Evolutionary conservation across 2,888 invertebrate genomes (phyloP).

Genomic region (Lasius fuliginosus): DNA sequence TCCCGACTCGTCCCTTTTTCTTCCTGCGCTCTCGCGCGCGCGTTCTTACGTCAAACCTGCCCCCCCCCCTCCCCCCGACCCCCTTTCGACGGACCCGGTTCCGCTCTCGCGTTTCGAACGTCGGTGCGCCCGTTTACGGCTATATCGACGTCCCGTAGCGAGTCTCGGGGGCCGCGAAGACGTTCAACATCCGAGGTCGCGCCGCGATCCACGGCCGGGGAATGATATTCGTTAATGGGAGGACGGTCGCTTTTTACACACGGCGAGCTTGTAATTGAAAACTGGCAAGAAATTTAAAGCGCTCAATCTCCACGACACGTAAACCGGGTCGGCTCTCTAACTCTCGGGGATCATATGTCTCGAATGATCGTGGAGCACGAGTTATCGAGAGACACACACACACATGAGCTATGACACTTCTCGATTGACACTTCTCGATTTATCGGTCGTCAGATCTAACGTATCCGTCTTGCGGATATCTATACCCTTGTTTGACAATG

Average conservation of each 20-base stretch:
- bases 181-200: conserved; percentile 48
- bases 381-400: not conserved
- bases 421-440: conserved; percentile 24
- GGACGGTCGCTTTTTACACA: conserved; percentile 31
- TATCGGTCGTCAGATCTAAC: conserved; percentile 12
- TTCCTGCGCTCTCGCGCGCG: conserved; percentile 31
- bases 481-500: conserved; percentile 27
- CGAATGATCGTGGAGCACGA: not conserved
- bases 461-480: conserved; percentile 30
- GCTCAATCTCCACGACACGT: conserved; percentile 36
- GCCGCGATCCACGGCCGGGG: conserved; percentile 6
- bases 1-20: conserved; percentile 61
- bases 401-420: conserved; percentile 13
- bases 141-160: conserved; percentile 68
- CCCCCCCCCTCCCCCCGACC: not conserved
- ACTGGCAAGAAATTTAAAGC: conserved; percentile 29
- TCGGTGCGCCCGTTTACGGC: conserved; percentile 61
- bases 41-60: conserved; percentile 29
- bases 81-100: conserved; percentile 20
- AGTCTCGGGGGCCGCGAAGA: conserved; percentile 40
- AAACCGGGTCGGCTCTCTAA: conserved; percentile 10
- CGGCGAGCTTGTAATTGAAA: conserved; percentile 34
- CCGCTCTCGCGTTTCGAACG: conserved; percentile 18
- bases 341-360: not conserved
- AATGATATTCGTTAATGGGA: conserved; percentile 53